Base-by-base conservation (phyloP, 2,797 vertebrate species). In the Sebastes nivosus region DNA sequence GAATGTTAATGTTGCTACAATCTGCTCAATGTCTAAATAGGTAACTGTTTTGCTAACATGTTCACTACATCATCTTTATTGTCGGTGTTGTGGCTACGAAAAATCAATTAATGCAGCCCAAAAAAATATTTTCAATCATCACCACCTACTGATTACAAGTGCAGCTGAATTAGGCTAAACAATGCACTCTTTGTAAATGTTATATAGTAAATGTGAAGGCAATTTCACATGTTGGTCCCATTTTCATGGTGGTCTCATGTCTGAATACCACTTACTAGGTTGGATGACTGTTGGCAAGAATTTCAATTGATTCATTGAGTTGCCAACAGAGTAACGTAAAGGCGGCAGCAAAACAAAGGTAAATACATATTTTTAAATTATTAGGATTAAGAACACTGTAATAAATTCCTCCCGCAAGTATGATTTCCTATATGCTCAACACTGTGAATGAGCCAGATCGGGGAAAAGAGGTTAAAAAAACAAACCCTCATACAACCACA, bases 91-190 rank as follows among this genome's bases (percentile, higher is more conserved):
- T 24, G 27, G 18, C 46, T 46, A 46, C 32, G 0, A 46, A 46
- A 18, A 50, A 50, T 20, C 16, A 4, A 18, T 20, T 50, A 50
- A 50, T 46, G 36, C 36, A 14, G 12, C 36, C 36, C 36, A 38
- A 6, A 38, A 36, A 38, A 38, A 38, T 38, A 2, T 38, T 38
- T 38, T 38, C 36, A 38, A 38, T 36, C 34, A 36, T 36, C 34
- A 36, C 34, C 34, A 36, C 0, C 34, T 0, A 36, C 34, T 36
- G 34, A 0, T 36, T 36, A 12, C 34, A 36, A 36, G 34, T 36
- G 34, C 34, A 36, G 34, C 34, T 36, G 34, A 1, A 36, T 36
- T 36, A 36, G 0, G 34, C 34, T 36, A 36, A 36, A 36, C 0
- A 36, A 36, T 2, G 4, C 34, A 36, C 34, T 36, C 0, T 38